Percentiles rank a stretch among this genome's conserved stretches.
phyloP scores from a whole-genome alignment of 1,140 invertebrate species.

The Goniozus legneri region DNA sequence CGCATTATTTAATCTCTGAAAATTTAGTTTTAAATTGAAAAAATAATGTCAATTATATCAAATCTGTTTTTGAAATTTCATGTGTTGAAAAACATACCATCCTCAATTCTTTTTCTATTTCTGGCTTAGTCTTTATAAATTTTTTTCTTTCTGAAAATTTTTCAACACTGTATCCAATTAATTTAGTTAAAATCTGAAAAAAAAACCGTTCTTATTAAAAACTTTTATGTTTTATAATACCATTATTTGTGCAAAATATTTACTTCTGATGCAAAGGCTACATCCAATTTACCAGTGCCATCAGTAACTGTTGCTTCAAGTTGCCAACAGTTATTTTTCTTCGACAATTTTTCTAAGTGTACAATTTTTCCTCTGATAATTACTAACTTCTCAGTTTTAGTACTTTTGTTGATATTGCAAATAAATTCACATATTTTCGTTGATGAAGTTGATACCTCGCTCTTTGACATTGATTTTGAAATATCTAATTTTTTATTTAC shows the following conservation, averaged over 20 bases:
- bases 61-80: constrained; percentile 4
- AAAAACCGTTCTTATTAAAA: constrained; percentile 1
- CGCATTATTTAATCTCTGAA: constrained; percentile 32
- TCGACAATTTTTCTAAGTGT: constrained; percentile 27
- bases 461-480: constrained; percentile 15
- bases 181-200: constrained; percentile 37
- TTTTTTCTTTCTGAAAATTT: constrained; percentile 42
- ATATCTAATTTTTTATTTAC: constrained; percentile 3
- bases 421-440: constrained; percentile 31
- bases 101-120: constrained; percentile 31
- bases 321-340: constrained; percentile 27
- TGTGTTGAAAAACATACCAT: constrained; percentile 20
- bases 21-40: constrained; percentile 1
- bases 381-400: constrained; percentile 13
- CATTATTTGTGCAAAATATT: not conserved
- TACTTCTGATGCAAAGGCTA: constrained; percentile 40
- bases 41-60: constrained; percentile 2
- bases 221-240: constrained; percentile 1
- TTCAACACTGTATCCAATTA: constrained; percentile 33
- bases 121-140: constrained; percentile 30
- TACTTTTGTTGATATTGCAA: constrained; percentile 20
- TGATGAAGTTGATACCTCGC: not conserved
- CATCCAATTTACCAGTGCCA: constrained; percentile 31
- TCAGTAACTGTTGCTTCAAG: constrained; percentile 37
- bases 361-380: constrained; percentile 29